Evolutionary conservation across 2,888 invertebrate species (phyloP), one percentile per base, ranked within the genome.

Genomic region (Rhorus exstirpatorius): DNA sequence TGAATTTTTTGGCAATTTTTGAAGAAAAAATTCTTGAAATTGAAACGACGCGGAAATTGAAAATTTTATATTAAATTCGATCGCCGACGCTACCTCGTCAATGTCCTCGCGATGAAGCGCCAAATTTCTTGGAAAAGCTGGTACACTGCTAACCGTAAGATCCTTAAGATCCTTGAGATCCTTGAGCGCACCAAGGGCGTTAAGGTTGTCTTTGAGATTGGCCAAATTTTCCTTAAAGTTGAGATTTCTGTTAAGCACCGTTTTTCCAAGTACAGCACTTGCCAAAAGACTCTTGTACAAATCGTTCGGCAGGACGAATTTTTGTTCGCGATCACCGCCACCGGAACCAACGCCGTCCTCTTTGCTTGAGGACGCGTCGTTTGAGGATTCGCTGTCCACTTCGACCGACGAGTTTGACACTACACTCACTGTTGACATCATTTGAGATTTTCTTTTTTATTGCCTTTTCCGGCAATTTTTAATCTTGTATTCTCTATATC

Each of bases 261-360:
- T 93, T 90, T 92, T 94, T 60, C 95, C 95, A 70, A 95, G 93
- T 14, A 95, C 95, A n/a, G 95, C 95, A 90, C 94, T 97, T 10
- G 97, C 97, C 89, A 97, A 93, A 83, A 97, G 94, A 88, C 95
- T 97, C 93, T 97, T 97, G 91, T 97, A 97, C 87, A 97, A 94
- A 90, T 97, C 97, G 75, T 96, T 95, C 8, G 97, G 97, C 83
- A 97, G 93, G 68, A 97, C 92, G 88, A 96, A 96, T 14, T 92
- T 93, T 68, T 90, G 89, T 58, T 92, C 92, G 58, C 71, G 74
- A n/a, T 81, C 81, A 24, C 70, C 75, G 24, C 12, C 60, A 55
- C 21, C 71, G 63, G 61, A 51, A 79, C 53, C 76, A 70, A 10
- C 79, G 26, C 71, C 83, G 0, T 89, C 91, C 78, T 91, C 89